phyloP scores from a whole-genome alignment of 2,113 vertebrate species.

The Sinocyclocheilus anshuiensis region DNA sequence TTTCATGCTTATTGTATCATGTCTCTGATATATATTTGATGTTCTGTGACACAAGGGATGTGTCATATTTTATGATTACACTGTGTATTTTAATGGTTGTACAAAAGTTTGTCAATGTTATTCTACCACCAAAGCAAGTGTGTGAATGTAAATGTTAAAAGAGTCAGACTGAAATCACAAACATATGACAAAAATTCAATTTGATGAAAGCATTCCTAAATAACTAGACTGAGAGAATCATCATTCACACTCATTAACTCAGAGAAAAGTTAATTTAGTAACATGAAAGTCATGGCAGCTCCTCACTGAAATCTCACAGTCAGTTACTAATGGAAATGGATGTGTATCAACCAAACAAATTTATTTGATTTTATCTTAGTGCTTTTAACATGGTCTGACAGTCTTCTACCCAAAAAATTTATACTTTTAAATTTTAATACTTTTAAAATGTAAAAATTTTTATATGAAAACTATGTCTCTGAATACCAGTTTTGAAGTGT shows the following conservation, averaged over 20 bases:
- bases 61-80: not conserved
- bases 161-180: not conserved
- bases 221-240: not conserved
- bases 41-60: not conserved
- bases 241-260: not conserved
- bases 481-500: no score
- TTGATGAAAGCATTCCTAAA: constrained; percentile 5
- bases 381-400: not conserved
- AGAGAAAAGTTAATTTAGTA: constrained; percentile 1
- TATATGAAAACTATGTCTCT: not conserved
- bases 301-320: not conserved
- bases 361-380: not conserved
- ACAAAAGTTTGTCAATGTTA: not conserved
- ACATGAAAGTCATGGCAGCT: not conserved
- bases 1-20: not conserved
- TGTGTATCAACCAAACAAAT: not conserved
- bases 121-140: not conserved
- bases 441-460: no score
- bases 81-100: not conserved
- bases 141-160: not conserved
- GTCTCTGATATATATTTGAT: not conserved
- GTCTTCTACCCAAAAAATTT: not conserved
- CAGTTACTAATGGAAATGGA: not conserved
- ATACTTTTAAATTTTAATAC: not conserved
- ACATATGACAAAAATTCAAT: not conserved